Base-by-base conservation (phyloP, 2,113 vertebrate genomes). In the Anguilla rostrata region DNA sequence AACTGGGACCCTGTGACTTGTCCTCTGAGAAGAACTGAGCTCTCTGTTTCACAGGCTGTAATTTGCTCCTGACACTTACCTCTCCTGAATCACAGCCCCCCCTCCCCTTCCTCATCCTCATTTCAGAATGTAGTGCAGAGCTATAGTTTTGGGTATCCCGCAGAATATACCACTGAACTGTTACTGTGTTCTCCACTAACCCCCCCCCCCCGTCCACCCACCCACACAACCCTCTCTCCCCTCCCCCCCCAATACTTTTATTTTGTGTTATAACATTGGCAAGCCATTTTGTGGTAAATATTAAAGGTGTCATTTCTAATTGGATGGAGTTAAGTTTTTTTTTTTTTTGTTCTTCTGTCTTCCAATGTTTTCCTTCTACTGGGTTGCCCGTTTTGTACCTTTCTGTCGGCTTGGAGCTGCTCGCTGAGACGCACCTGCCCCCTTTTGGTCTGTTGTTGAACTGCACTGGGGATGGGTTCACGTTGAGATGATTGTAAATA, bases 131-230 rank as follows among this genome's bases (percentile, higher is more conserved):
- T 93, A 94, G 92, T 94, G 90, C 94, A 95, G 90, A 94, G 95
- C 95, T 96, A 94, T 96, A 96, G 95, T 96, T 95, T 96, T 71
- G 60, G 40, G 66, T 78, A 56, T 85, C 91, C 89, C 90, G 87
- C 89, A 88, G 86, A 92, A 91, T 90, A 89, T 91, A 91, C 63
- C 82, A 88, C 90, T 87, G 91, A 91, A 91, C 90, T 87, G 79
- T 91, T 88, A 22, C 71, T n/a, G 86, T 89, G 22, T 83, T 83
- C 1, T 34, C 39, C 43, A 39, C 26, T 71, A 49, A n/a, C 81
- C 20, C 2, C 79, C 39, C 34, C 7, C 83, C 63, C 84, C 49
- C 46, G 56, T 39, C 43, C 86, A 29, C 75, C 43, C 86, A 29
- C 75, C 57, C 22, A 43, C 41, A 11, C 83, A 78, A 79, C 49